Conservation (phyloP, 2,113 vertebrate species). For the Xiphias gladius region DNA sequence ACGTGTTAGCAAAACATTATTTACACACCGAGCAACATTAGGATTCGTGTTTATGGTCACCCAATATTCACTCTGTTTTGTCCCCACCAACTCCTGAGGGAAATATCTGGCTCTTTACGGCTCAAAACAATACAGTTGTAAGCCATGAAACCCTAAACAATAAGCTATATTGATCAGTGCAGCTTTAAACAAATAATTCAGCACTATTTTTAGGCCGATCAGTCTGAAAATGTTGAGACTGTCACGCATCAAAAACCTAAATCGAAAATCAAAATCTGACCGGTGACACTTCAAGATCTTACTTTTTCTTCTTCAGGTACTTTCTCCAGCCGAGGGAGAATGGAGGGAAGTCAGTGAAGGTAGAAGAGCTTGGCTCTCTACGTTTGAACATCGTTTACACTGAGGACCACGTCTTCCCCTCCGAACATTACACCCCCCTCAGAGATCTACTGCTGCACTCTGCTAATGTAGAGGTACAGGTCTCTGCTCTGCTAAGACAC, state of each 20-base stretch:
- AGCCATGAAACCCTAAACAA: too few species aligned
- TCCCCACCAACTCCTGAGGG: too few species aligned
- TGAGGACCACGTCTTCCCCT: slow-evolving; percentile 97
- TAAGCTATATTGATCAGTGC: not conserved
- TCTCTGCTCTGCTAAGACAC: not conserved
- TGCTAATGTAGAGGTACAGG: slow-evolving; percentile 89
- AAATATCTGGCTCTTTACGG: too few species aligned
- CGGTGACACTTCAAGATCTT: not conserved
- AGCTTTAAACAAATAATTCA: not conserved
- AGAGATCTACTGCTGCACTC: slow-evolving; percentile 93
- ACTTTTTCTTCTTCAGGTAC: slow-evolving; percentile 86
- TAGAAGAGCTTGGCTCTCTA: slow-evolving; percentile 95
- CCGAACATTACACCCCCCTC: slow-evolving; percentile 92
- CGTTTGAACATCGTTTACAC: slow-evolving; percentile 98
- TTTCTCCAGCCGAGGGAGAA: slow-evolving; percentile 97
- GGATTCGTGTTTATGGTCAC: too few species aligned
- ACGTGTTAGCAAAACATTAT: too few species aligned
- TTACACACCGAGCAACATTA: too few species aligned
- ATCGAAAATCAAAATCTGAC: not conserved
- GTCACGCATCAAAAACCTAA: not conserved
- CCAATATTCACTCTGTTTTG: too few species aligned
- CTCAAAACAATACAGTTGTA: too few species aligned
- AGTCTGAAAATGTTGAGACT: not conserved
- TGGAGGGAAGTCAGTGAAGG: slow-evolving; percentile 92
- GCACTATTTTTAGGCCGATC: not conserved